A percentile compares a stretch with the other conserved stretches of the same genome.
phyloP scores from a whole-genome alignment of 2,888 invertebrate genomes.

The Dolichopus griseipennis region DNA sequence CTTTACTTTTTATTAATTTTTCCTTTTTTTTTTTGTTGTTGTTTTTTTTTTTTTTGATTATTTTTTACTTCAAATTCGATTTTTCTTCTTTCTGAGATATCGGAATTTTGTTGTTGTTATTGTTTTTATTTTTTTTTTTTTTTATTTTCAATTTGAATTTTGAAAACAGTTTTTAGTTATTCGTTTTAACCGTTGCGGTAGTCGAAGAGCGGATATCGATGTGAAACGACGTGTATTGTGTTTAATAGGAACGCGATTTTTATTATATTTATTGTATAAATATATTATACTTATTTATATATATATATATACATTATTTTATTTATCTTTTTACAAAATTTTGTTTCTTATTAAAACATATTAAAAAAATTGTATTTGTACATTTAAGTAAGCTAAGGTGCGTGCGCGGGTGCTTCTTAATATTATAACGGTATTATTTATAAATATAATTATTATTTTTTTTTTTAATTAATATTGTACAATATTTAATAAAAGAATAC shows the following conservation, averaged over 20 bases:
- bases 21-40: background rate
- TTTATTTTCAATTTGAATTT: conserved; percentile 1
- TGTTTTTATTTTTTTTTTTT: background rate
- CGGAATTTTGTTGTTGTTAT: background rate
- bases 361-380: no score
- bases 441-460: no score
- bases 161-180: background rate
- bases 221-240: conserved; percentile 1
- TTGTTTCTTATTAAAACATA: no score
- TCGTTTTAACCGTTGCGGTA: background rate
- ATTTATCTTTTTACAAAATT: no score
- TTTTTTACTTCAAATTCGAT: background rate
- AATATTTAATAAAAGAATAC: no score
- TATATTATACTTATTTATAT: background rate
- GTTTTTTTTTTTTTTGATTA: background rate
- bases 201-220: conserved; percentile 11
- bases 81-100: background rate
- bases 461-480: no score
- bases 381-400: background rate
- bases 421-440: no score
- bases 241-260: background rate
- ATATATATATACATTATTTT: no score
- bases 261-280: background rate
- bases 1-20: background rate
- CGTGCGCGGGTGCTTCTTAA: background rate